Evolutionary conservation across 2,888 invertebrate species (phyloP), one percentile per base, ranked within the genome.

Genomic region (Portevinia maculata): DNA sequence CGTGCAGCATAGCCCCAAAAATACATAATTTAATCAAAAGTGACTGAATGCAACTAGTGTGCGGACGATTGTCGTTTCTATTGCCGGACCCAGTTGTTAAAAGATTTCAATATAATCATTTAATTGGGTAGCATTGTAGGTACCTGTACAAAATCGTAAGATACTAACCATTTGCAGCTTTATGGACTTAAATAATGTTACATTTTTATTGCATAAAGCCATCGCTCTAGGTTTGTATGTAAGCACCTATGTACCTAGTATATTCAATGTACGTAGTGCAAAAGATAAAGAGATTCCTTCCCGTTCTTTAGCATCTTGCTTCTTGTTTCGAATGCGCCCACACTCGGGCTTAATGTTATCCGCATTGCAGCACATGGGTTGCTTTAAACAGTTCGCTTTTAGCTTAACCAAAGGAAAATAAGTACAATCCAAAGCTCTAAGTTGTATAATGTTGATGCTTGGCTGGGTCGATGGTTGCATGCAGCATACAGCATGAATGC

Each of bases 331-430:
- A 24, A 13, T 19, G 32, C 62, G 9, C 48, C 53, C 55, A 39
- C 73, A 57, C 17, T 9, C 11, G 19, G 19, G 9, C 24, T 9
- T 55, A 44, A 28, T 39, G 24, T 37, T 52, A 64, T 69, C 64
- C 41, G 64, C 73, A 74, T 13, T 74, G 73, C 73, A 74, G 55
- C 48, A 37, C 55, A 55, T 44, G 32, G 32, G 52, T 32, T 65
- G 30, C 50, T 15, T n/a, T 15, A 28, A 28, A 15, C 21, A 17
- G 39, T 19, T 69, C 57, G 4, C 34, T 37, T 24, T 48, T 24
- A n/a, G 37, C 17, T 37, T 21, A 13, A 52, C 15, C 19, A 55
- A 67, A 28, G 44, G 7, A 44, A 52, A 60, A 48, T 59, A 19
- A 34, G 53, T 53, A 44, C 52, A 64, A 74, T 57, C 46, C 55